phyloP scores from a whole-genome alignment of 1,140 invertebrate genomes.

The Bradynema listronoti region DNA sequence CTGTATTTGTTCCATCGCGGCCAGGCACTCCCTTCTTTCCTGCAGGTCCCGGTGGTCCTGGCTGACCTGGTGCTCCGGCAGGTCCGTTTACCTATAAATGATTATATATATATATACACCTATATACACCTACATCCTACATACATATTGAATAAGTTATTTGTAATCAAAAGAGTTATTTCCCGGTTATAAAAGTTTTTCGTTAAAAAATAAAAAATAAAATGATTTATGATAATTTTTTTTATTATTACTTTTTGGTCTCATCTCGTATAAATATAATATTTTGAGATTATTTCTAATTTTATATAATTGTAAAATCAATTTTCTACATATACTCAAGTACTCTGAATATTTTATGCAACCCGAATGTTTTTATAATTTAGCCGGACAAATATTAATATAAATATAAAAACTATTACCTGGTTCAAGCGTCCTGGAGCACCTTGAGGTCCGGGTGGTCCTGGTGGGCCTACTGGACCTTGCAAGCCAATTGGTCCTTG shows the following conservation, averaged over 20 bases:
- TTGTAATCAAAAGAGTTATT: background rate
- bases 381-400: no score
- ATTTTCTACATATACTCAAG: no score
- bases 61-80: background rate
- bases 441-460: slow-evolving; percentile 45
- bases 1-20: background rate
- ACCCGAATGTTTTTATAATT: no score
- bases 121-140: no score
- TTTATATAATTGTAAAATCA: no score
- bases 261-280: no score
- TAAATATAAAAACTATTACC: slow-evolving; percentile 1
- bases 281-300: no score
- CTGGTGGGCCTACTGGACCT: slow-evolving; percentile 36
- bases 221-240: no score
- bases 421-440: slow-evolving; percentile 42
- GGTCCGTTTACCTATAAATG: slow-evolving; percentile 10
- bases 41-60: background rate
- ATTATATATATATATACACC: no score
- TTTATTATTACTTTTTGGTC: no score
- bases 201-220: no score
- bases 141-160: background rate
- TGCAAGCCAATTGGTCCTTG: slow-evolving; percentile 28
- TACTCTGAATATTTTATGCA: no score
- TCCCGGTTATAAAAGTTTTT: background rate
- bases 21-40: background rate